Conservation (phyloP, 2,113 vertebrate genomes). For the Natator depressus region DNA sequence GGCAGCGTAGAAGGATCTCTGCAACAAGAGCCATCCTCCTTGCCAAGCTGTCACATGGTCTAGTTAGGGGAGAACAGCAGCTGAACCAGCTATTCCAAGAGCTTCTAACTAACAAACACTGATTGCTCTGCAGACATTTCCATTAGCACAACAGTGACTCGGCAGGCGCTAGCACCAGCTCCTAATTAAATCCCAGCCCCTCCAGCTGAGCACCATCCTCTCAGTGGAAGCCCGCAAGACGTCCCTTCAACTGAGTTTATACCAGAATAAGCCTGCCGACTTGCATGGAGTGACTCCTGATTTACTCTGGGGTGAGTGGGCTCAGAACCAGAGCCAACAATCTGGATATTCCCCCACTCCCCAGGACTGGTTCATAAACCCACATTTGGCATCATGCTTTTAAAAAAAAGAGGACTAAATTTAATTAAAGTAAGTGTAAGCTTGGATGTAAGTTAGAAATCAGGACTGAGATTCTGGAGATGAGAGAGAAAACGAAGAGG, state of each 20-base stretch:
- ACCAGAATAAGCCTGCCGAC: rapidly evolving
- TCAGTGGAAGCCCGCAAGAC: background rate
- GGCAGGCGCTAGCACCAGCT: rapidly evolving
- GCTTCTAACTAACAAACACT: background rate
- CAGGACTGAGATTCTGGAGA: background rate
- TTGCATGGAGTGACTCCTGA: background rate
- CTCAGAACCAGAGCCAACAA: background rate
- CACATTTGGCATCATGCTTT: background rate
- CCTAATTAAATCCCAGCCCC: background rate
- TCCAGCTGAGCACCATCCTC: rapidly evolving
- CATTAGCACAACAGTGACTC: background rate
- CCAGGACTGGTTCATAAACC: background rate
- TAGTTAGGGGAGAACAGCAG: background rate
- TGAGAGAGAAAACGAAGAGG: background rate
- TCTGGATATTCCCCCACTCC: background rate
- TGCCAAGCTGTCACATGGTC: rapidly evolving
- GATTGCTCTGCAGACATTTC: background rate
- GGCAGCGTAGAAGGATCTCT: background rate
- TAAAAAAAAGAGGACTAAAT: background rate
- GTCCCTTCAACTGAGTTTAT: too few species aligned
- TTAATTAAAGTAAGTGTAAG: background rate
- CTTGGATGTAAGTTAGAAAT: background rate
- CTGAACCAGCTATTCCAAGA: background rate
- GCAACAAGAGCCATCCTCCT: background rate
- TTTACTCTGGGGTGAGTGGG: background rate